These are phyloP conservation scores for Tetramorium bicarinatum DNA, from an alignment of 2,888 invertebrate species.

Conservation along the genomic window DNA sequence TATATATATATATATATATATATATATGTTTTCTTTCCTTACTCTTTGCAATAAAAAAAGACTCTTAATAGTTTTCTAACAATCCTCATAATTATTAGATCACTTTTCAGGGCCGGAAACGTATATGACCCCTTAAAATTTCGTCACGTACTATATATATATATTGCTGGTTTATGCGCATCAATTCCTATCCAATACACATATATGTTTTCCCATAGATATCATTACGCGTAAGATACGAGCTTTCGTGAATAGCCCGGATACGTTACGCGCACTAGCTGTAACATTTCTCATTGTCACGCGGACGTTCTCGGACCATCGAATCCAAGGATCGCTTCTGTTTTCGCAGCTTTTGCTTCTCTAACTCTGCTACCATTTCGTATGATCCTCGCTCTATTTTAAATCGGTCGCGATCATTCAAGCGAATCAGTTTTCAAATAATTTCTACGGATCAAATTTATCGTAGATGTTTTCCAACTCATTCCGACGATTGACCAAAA, in stretches of 20 bases:
- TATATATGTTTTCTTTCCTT: no score
- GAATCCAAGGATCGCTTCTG: constrained; percentile 53
- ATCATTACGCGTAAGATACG: constrained; percentile 26
- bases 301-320: constrained; percentile 49
- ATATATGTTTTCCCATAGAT: constrained; percentile 1
- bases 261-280: constrained; percentile 34
- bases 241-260: constrained; percentile 21
- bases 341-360: constrained; percentile 44
- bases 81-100: no score
- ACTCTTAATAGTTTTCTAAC: no score
- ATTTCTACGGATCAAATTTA: constrained; percentile 17
- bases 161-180: not conserved
- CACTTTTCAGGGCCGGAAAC: no score
- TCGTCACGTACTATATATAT: not conserved
- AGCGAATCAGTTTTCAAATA: constrained; percentile 12
- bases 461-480: not conserved
- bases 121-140: no score
- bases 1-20: no score
- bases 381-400: constrained; percentile 11
- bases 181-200: not conserved
- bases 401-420: not conserved
- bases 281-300: constrained; percentile 58
- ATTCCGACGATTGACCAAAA: not conserved
- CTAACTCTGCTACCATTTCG: not conserved
- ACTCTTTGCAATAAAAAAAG: no score